Evolutionary conservation across 2,797 vertebrate species (phyloP).

Genomic region (Garrulus glandarius): DNA sequence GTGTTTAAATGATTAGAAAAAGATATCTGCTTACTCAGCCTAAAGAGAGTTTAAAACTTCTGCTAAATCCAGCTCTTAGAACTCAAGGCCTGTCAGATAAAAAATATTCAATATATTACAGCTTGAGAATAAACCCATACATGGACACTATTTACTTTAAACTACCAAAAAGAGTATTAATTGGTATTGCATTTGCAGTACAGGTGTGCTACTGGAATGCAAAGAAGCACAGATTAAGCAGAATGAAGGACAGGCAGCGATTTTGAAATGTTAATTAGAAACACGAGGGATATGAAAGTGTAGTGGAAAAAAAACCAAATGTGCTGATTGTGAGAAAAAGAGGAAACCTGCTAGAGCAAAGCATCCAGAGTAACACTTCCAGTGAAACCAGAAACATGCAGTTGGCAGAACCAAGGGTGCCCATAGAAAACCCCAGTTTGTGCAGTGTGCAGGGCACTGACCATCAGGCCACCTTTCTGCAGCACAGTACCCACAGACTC

Average conservation of each 20-base stretch:
- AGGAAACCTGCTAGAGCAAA: not conserved
- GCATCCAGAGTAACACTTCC: not conserved
- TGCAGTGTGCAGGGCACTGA: not conserved
- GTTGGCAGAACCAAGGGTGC: not conserved
- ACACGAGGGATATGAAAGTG: not conserved
- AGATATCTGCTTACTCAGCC: constrained; percentile 7
- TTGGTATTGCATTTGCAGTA: constrained; percentile 35
- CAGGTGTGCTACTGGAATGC: constrained; percentile 36
- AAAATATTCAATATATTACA: not conserved
- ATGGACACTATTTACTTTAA: constrained; percentile 14
- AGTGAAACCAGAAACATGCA: not conserved
- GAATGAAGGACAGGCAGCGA: not conserved
- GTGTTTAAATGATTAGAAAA: not conserved
- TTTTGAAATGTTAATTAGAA: constrained; percentile 62
- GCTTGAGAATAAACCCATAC: constrained; percentile 42
- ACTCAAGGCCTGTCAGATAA: not conserved
- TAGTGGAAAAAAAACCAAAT: not conserved
- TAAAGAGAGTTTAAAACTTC: not conserved
- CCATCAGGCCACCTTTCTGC: not conserved
- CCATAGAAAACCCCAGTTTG: not conserved
- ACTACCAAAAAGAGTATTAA: constrained; percentile 35
- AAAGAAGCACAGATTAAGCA: constrained; percentile 32
- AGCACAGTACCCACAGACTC: not conserved
- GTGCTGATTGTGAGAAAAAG: constrained; percentile 23
- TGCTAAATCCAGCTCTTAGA: constrained; percentile 10